phyloP scores from a whole-genome alignment of 2,888 invertebrate genomes.

The Napeogenes sylphis region DNA sequence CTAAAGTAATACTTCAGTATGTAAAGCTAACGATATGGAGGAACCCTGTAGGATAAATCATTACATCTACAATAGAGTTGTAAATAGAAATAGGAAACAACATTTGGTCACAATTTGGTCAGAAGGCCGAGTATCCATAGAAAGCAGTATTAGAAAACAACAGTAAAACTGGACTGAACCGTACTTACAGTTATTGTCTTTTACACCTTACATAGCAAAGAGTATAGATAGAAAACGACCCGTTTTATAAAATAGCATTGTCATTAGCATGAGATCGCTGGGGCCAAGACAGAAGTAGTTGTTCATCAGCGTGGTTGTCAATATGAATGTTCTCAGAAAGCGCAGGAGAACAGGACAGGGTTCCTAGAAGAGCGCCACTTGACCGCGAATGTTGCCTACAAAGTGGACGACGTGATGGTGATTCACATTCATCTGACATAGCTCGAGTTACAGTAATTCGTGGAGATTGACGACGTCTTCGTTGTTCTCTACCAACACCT shows the following conservation, averaged over 20 bases:
- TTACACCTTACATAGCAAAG: conserved; percentile 29
- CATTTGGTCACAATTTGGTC: conserved; percentile 67
- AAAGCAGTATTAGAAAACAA: conserved; percentile 61
- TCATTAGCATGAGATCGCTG: conserved; percentile 48
- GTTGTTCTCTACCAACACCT: conserved; percentile 47
- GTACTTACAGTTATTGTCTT: conserved; percentile 66
- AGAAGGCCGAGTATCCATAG: conserved; percentile 56
- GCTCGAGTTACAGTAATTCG: conserved; percentile 85
- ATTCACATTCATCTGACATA: conserved; percentile 84
- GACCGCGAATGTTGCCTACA: conserved; percentile 72
- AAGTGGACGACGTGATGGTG: conserved; percentile 69
- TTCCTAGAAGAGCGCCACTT: conserved; percentile 69
- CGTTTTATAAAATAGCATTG: conserved; percentile 67
- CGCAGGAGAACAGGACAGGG: conserved; percentile 69
- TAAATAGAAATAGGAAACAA: conserved; percentile 64
- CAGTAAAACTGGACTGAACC: conserved; percentile 58
- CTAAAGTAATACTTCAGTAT: conserved; percentile 73
- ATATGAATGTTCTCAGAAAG: conserved; percentile 52
- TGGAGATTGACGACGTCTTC: conserved; percentile 77
- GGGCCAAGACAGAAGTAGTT: conserved; percentile 77
- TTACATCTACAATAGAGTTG: conserved; percentile 60
- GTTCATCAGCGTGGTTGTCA: conserved; percentile 65
- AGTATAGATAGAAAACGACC: conserved; percentile 36
- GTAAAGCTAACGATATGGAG: conserved; percentile 77
- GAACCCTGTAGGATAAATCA: conserved; percentile 74